phyloP scores from a whole-genome alignment of 2,797 vertebrate species.

The Novumbra hubbsi region DNA sequence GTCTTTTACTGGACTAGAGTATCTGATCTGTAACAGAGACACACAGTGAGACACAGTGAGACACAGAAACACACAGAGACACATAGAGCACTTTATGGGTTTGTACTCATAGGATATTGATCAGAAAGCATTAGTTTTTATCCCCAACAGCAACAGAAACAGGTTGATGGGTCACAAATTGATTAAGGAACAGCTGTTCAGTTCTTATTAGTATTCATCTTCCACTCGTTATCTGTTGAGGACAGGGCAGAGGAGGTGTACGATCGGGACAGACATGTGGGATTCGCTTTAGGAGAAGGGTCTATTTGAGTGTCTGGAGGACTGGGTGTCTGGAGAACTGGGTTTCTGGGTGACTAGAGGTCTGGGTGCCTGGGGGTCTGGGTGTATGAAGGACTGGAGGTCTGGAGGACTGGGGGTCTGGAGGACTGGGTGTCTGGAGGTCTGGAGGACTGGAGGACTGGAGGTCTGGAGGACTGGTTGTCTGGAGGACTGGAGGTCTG shows the following conservation, averaged over 20 bases:
- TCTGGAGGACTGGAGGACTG: too few relatives aligned
- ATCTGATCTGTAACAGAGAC: too few relatives aligned
- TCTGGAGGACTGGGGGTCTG: too few relatives aligned
- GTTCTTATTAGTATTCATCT: background rate
- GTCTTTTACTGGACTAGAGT: too few relatives aligned
- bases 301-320: too few relatives aligned
- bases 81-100: background rate
- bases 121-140: background rate
- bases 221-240: background rate
- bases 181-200: slow-evolving; percentile 7
- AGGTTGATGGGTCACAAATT: background rate
- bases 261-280: background rate
- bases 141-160: background rate
- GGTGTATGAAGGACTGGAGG: too few relatives aligned
- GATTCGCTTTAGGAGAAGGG: background rate
- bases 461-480: too few relatives aligned
- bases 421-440: too few relatives aligned
- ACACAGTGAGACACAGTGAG: background rate
- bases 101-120: background rate
- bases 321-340: too few relatives aligned
- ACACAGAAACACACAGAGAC: background rate
- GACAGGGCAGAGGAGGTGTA: background rate
- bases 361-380: too few relatives aligned
- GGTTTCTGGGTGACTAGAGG: too few relatives aligned
- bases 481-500: too few relatives aligned